Evolutionary conservation across 2,888 invertebrate genomes (phyloP), one percentile per base, ranked within the genome.

Genomic region (Pedicia rivosa): DNA sequence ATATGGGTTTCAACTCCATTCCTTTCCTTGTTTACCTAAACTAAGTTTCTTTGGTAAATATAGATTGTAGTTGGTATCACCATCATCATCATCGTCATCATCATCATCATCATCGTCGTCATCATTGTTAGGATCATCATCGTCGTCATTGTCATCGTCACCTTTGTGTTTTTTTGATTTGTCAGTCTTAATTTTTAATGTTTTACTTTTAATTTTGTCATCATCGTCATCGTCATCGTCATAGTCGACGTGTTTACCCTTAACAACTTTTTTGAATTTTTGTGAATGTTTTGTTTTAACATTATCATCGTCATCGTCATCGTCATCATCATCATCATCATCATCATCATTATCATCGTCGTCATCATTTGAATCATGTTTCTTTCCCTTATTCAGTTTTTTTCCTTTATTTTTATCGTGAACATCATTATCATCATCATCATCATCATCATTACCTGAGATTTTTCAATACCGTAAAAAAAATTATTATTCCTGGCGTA

Each of bases 361-460:
- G 42, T 56, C 55, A 42, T 58, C 54, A 44, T 59, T 54, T 29
- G 58, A 57, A 43, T 59, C 61, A 46, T 64, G 59, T 52, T 46
- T 56, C 59, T 46, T 56, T 56, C 43, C 59, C 54, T 37, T 57
- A 53, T 40, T 58, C 54, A 42, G 46, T 26, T 56, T 55, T 42
- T 58, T 53, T 44, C 59, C 54, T 30, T 58, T 57, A 42, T 58
- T 61, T 46, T 64, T 59, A 52, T 51, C 48, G 35, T 54, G 46
- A 39, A 51, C 47, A 16, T 57, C 54, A 17, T 59, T 54, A 17
- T 61, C 40, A 12, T 40, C 53, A 28, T 62, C 63, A 43, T 65
- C 63, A 13, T 68, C 63, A 24, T 70, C 64, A 4, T 70, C 66
- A 43, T 68, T 60, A 38, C 65, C 62, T 41, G n/a, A n/a, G n/a